These are phyloP conservation scores for Eupithecia vulgata DNA, from an alignment of 2,888 invertebrate species.

Conservation along the genomic window DNA sequence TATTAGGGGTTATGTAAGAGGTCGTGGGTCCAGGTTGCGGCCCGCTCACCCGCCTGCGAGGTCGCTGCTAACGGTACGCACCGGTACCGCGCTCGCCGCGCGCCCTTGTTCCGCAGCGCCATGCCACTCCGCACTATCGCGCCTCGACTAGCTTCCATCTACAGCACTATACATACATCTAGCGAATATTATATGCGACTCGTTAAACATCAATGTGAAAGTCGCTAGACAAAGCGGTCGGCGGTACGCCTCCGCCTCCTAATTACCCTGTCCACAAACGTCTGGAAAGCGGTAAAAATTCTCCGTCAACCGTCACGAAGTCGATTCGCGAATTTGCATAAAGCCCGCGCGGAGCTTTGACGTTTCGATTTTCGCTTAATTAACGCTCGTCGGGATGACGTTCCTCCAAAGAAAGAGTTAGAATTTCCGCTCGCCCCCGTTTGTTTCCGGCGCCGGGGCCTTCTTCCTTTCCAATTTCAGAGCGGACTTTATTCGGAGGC, in stretches of 20 bases:
- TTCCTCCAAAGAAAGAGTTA: slow-evolving; percentile 71
- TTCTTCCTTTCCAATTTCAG: slow-evolving; percentile 67
- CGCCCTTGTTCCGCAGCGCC: slow-evolving; percentile 50
- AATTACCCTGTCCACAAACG: slow-evolving; percentile 76
- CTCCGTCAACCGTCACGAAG: slow-evolving; percentile 67
- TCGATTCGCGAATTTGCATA: slow-evolving; percentile 81
- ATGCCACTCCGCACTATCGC: slow-evolving; percentile 26
- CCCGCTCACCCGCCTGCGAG: slow-evolving; percentile 24
- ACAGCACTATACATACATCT: not conserved
- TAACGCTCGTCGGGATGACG: slow-evolving; percentile 70
- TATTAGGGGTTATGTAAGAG: slow-evolving; percentile 52
- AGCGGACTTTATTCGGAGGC: slow-evolving; percentile 67
- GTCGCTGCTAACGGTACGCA: slow-evolving; percentile 63
- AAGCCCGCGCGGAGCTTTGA: slow-evolving; percentile 76
- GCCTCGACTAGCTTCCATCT: slow-evolving; percentile 18
- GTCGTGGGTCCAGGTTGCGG: slow-evolving; percentile 43
- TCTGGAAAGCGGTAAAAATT: slow-evolving; percentile 70
- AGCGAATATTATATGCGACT: slow-evolving; percentile 28
- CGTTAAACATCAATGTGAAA: slow-evolving; percentile 34
- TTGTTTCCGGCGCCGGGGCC: slow-evolving; percentile 62
- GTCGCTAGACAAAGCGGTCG: slow-evolving; percentile 33
- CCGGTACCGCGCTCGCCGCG: slow-evolving; percentile 57
- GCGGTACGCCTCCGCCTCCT: slow-evolving; percentile 59
- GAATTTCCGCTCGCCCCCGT: slow-evolving; percentile 65
- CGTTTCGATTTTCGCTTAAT: slow-evolving; percentile 83